Base-by-base conservation (phyloP, 1,140 invertebrate genomes). In the Goniozus legneri region DNA sequence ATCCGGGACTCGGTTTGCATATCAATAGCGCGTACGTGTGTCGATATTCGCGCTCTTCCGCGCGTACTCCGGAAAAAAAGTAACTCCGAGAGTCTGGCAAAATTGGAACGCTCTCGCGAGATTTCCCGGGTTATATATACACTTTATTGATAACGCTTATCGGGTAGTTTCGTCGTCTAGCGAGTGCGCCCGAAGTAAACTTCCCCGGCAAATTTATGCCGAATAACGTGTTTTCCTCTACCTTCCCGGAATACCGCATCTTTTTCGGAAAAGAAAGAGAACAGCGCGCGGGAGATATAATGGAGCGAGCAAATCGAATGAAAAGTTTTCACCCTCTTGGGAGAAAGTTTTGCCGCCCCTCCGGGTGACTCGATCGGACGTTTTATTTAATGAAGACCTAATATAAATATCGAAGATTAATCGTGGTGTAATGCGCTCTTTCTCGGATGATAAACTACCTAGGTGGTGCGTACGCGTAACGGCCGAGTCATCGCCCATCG, bases 351-450 rank as follows among this genome's bases (percentile, higher is more conserved):
- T n/a, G n/a, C n/a, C n/a, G n/a, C n/a, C n/a, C n/a, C n/a, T n/a
- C n/a, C n/a, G n/a, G n/a, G n/a, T n/a, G n/a, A 34, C 43, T 13
- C 20, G 22, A 34, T 41, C 15, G 46, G 55, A 56, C 58, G 62
- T 58, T 59, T 56, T 56, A 69, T 61, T 57, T 50, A 62, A 68
- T 59, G 47, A 68, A 63, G 55, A 52, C 42, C 44, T 58, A 65
- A 67, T 65, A 67, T 69, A 68, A 68, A 66, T 66, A 68, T 69
- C 54, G 63, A 70, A 63, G 66, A 70, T 70, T 70, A 70, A 70
- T 70, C 58, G 64, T 63, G 50, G 40, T 50, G 44, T 70, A 70
- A 70, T 67, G 57, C 45, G 53, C 54, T 56, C 52, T 59, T 69
- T 67, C 57, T 34, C 36, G 47, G 47, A 67, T 65, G 64, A 68